Evolutionary conservation across 35 echinoderm and acorn worm species (phyloP).

Genomic region (Stichopus chloronotus): DNA sequence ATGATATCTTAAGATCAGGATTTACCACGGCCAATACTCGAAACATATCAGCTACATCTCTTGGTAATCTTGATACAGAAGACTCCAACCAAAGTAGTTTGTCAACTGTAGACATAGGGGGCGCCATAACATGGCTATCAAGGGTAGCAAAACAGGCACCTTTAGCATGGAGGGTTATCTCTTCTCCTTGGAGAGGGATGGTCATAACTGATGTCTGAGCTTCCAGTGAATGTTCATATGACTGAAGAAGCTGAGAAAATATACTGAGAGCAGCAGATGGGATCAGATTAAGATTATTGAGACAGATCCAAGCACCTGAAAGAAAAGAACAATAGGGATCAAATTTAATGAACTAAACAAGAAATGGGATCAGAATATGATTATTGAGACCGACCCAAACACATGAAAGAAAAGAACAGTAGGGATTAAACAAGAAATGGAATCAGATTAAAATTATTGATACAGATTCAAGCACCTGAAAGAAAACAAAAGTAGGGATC

Average conservation of each 20-base stretch:
- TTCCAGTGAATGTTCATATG: slow-evolving; percentile 69
- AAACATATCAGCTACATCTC: slow-evolving; percentile 62
- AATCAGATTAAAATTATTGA: slow-evolving; percentile 92
- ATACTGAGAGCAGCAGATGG: slow-evolving; percentile 79
- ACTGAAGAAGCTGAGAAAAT: slow-evolving; percentile 81
- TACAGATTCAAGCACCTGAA: slow-evolving; percentile 91
- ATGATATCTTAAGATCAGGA: slow-evolving; percentile 76
- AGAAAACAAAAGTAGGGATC: not conserved
- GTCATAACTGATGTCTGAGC: slow-evolving; percentile 67
- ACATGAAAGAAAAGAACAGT: not conserved
- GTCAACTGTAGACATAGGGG: slow-evolving; percentile 67
- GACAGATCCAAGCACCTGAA: slow-evolving; percentile 93
- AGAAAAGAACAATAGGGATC: slow-evolving; percentile 1
- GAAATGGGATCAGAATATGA: not conserved
- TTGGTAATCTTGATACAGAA: slow-evolving; percentile 71
- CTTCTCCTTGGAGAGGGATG: slow-evolving; percentile 72
- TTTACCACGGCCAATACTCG: slow-evolving; percentile 72
- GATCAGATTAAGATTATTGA: slow-evolving; percentile 93
- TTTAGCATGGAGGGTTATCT: slow-evolving; percentile 73
- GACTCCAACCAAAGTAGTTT: slow-evolving; percentile 77
- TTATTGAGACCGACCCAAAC: too few species aligned
- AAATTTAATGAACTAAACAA: not conserved
- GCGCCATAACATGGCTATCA: slow-evolving; percentile 68
- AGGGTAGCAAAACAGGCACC: slow-evolving; percentile 90
- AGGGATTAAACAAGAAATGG: slow-evolving; percentile 40